phyloP scores from a whole-genome alignment of 2,113 vertebrate genomes.

The Raphicerus campestris region DNA sequence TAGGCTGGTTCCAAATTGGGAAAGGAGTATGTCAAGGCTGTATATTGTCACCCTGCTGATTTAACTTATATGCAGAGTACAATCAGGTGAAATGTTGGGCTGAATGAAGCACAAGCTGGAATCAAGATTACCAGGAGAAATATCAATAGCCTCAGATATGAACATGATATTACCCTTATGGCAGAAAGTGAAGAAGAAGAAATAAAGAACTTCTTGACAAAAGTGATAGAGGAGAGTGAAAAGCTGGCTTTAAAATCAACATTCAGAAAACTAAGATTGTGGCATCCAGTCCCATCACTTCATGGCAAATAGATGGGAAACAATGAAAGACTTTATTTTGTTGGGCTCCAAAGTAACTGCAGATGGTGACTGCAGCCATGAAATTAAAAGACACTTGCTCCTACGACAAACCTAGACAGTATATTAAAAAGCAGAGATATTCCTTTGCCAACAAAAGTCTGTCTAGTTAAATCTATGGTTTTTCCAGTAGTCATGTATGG shows the following conservation, averaged over 20 bases:
- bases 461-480: neutral
- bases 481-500: neutral
- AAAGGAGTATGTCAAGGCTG: neutral
- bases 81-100: neutral
- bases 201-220: neutral
- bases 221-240: neutral
- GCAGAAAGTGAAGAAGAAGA: neutral
- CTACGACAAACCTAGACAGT: neutral
- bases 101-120: neutral
- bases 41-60: neutral
- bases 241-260: neutral
- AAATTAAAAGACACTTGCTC: neutral
- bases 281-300: neutral
- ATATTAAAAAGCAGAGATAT: neutral
- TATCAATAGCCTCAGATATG: neutral
- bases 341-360: neutral
- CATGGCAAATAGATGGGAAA: neutral
- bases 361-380: neutral
- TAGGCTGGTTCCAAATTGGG: neutral
- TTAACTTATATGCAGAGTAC: neutral
- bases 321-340: neutral
- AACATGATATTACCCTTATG: neutral
- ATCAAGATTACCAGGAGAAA: neutral
- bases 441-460: neutral
- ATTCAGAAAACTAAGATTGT: neutral